Conservation (phyloP, 2,888 invertebrate species). For the Linnaemya vulpina region DNA sequence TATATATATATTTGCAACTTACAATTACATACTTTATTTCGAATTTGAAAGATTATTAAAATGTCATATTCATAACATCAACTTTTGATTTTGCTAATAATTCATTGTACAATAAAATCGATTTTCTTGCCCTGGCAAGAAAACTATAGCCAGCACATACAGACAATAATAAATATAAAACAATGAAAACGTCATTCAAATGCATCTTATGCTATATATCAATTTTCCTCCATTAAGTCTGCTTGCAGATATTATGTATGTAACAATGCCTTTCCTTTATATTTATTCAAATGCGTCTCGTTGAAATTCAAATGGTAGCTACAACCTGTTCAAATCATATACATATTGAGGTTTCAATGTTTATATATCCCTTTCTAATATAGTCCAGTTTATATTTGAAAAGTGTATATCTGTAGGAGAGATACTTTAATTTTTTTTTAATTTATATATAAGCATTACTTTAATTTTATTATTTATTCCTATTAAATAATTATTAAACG, state of each 20-base stretch:
- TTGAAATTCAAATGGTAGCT: slow-evolving; percentile 59
- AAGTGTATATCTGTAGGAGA: background rate
- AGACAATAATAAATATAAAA: background rate
- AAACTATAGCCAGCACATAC: background rate
- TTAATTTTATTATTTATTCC: slow-evolving; percentile 6
- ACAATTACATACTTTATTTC: too few relatives aligned
- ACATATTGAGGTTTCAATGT: slow-evolving; percentile 12
- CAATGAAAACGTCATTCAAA: background rate
- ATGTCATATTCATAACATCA: background rate
- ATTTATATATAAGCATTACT: background rate
- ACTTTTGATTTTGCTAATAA: background rate
- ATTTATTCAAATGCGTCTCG: slow-evolving; percentile 41
- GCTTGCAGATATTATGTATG: slow-evolving; percentile 15
- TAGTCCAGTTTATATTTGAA: background rate
- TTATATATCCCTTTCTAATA: background rate
- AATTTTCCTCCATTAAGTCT: background rate
- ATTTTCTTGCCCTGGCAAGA: background rate
- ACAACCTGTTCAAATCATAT: slow-evolving; percentile 51
- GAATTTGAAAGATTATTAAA: too few relatives aligned
- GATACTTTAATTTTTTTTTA: slow-evolving; percentile 21
- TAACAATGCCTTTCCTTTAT: background rate
- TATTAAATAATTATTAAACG: slow-evolving; percentile 35
- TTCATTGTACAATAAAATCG: background rate
- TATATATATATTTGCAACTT: too few relatives aligned
- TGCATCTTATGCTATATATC: background rate